Percentiles rank a stretch among this genome's conserved stretches.
Conservation (phyloP, 2,797 vertebrate species). For the Coregonus ussuriensis region DNA sequence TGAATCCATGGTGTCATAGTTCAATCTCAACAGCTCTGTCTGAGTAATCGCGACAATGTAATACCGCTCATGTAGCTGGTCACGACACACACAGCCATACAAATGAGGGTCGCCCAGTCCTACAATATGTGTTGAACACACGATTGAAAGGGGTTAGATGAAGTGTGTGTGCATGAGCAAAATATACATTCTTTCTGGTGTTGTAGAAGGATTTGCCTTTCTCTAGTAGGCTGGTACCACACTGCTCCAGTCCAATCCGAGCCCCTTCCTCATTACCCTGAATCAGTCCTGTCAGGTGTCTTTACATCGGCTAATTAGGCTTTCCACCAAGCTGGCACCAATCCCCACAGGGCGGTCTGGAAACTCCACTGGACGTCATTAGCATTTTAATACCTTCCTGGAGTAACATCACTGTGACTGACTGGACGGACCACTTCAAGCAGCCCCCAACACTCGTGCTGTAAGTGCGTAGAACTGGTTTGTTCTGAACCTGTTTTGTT, state of each 20-base stretch:
- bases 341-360: conserved; percentile 35
- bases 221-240: background rate
- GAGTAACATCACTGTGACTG: conserved; percentile 1
- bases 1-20: background rate
- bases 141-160: background rate
- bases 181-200: background rate
- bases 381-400: conserved; percentile 19
- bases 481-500: background rate
- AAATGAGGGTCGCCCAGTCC: background rate
- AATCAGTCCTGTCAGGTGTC: conserved; percentile 17
- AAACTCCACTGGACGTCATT: conserved; percentile 32
- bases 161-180: background rate
- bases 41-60: background rate
- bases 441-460: background rate
- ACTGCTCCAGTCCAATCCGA: background rate
- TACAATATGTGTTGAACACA: background rate
- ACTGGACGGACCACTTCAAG: conserved; percentile 6
- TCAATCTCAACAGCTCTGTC: background rate
- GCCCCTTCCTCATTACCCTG: too few species aligned
- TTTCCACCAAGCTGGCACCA: conserved; percentile 22
- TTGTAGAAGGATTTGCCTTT: background rate
- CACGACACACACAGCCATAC: background rate
- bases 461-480: background rate
- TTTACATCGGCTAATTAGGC: conserved; percentile 43
- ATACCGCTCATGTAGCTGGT: background rate